phyloP scores from a whole-genome alignment of 2,797 vertebrate species.

The Aphelocoma californica region DNA sequence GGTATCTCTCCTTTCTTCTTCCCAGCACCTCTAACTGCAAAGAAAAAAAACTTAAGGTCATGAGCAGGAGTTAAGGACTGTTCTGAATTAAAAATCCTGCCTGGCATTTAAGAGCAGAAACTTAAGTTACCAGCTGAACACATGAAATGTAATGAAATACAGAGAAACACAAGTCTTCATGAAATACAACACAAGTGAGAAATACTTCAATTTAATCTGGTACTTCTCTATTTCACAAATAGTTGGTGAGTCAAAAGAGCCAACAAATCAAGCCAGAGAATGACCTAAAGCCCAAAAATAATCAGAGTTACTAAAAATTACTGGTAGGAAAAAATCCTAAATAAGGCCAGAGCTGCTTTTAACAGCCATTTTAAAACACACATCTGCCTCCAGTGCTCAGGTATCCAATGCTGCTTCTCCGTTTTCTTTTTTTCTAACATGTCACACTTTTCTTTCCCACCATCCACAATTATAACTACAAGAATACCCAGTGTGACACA shows the following conservation, averaged over 20 bases:
- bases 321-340: not conserved
- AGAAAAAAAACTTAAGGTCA: not conserved
- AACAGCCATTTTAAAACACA: not conserved
- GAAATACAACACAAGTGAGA: not conserved
- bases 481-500: not conserved
- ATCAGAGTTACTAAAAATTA: conserved; percentile 11
- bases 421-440: not conserved
- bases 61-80: not conserved
- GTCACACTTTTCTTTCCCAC: not conserved
- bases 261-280: conserved; percentile 26
- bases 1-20: not conserved
- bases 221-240: conserved; percentile 1
- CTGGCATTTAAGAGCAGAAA: not conserved
- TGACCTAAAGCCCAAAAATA: not conserved
- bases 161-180: not conserved
- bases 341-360: not conserved
- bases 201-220: not conserved
- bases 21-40: not conserved
- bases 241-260: not conserved
- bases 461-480: not conserved
- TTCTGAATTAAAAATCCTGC: not conserved
- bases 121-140: not conserved
- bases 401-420: not conserved
- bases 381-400: not conserved
- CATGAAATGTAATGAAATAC: not conserved